phyloP scores from a whole-genome alignment of 2,113 vertebrate species.

The Antechinus stuartii region DNA sequence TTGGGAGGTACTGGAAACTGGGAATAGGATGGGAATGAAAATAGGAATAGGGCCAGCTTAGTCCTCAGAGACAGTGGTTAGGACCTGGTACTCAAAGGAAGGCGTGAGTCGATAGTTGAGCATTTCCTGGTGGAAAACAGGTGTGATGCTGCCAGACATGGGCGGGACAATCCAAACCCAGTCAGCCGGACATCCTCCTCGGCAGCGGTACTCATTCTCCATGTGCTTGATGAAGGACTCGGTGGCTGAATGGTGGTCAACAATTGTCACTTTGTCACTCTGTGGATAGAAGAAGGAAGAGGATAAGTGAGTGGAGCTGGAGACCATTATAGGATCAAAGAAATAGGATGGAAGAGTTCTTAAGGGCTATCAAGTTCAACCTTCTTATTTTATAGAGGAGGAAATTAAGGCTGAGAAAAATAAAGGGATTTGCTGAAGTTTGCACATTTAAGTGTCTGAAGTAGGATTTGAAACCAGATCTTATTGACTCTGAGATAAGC shows the following conservation, averaged over 20 bases:
- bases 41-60: not conserved
- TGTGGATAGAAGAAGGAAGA: conserved; percentile 62
- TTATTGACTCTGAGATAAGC: not conserved
- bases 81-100: conserved; percentile 98
- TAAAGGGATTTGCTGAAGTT: not conserved
- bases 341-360: not conserved
- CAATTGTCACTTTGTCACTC: conserved; percentile 97
- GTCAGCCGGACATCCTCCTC: conserved; percentile 96
- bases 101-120: conserved; percentile 97
- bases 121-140: conserved; percentile 99
- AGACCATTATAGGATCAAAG: not conserved
- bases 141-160: conserved; percentile 98
- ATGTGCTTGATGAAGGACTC: conserved; percentile 99
- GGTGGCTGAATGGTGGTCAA: conserved; percentile 97
- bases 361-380: not conserved
- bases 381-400: not conserved
- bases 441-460: not conserved
- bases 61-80: not conserved
- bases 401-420: not conserved
- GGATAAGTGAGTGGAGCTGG: not conserved
- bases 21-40: not conserved
- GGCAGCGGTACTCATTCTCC: conserved; percentile 96
- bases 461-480: not conserved
- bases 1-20: not conserved
- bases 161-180: conserved; percentile 99